These are phyloP conservation scores for Jordanella pulchra DNA, from an alignment of 2,797 vertebrate species.

Conservation along the genomic window DNA sequence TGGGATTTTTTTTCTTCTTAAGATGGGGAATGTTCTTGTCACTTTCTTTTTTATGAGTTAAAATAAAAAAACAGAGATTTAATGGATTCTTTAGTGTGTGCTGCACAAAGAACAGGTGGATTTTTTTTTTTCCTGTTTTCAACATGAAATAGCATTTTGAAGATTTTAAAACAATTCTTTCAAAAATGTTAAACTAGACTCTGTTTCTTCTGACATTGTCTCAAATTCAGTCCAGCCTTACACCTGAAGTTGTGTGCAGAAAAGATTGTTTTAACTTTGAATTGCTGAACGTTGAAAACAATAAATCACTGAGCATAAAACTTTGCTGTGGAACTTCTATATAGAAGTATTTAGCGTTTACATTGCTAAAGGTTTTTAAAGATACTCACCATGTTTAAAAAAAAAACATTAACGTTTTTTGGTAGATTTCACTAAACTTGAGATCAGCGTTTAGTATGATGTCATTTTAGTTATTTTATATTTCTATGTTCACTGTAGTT, in stretches of 20 bases:
- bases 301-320: background rate
- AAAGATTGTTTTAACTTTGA: background rate
- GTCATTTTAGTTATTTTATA: too few relatives aligned
- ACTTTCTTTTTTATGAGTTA: slow-evolving; percentile 1
- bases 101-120: background rate
- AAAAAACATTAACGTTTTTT: background rate
- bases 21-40: slow-evolving; percentile 34
- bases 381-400: too few relatives aligned
- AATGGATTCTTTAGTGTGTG: background rate
- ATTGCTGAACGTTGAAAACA: background rate
- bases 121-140: too few relatives aligned
- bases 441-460: background rate
- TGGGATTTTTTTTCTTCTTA: slow-evolving; percentile 37
- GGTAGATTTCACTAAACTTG: background rate
- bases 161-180: background rate
- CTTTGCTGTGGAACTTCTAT: background rate
- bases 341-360: too few relatives aligned
- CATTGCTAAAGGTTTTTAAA: background rate
- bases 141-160: too few relatives aligned
- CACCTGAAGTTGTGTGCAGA: background rate
- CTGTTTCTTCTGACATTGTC: too few relatives aligned
- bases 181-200: background rate
- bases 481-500: too few relatives aligned
- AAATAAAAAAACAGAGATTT: background rate
- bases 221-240: too few relatives aligned